A percentile compares a stretch with the other conserved stretches of the same genome.
These are phyloP conservation scores for Aricia artaxerxes DNA, from an alignment of 2,888 invertebrate species.

Conservation along the genomic window DNA sequence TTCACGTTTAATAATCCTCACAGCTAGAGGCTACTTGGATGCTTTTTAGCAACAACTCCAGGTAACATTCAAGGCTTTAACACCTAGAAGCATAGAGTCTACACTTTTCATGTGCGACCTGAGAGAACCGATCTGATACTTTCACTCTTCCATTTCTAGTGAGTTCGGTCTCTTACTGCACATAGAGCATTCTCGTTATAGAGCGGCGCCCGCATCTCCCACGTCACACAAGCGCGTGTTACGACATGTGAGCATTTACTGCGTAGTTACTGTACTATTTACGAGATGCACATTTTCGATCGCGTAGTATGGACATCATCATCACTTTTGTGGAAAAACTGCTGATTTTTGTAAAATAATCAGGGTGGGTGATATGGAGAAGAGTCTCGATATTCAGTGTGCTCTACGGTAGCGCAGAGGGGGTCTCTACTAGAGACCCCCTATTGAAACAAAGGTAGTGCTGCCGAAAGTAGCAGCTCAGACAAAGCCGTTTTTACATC, in stretches of 20 bases:
- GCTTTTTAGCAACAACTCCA: neutral
- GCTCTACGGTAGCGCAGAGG: too few relatives aligned
- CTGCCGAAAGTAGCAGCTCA: neutral
- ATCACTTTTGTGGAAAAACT: neutral
- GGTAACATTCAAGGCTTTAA: neutral
- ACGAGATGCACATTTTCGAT: constrained; percentile 21
- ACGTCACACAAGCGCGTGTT: constrained; percentile 41
- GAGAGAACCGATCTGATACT: neutral
- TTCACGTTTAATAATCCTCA: too few relatives aligned
- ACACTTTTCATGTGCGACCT: neutral
- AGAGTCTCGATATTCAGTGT: too few relatives aligned
- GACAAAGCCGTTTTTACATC: neutral
- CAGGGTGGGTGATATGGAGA: neutral
- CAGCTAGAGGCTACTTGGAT: too few relatives aligned
- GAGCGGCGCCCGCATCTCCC: neutral
- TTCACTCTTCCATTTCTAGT: neutral
- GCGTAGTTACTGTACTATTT: constrained; percentile 55
- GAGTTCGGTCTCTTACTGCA: neutral
- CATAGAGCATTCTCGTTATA: neutral
- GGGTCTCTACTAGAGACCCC: too few relatives aligned
- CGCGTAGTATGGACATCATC: neutral
- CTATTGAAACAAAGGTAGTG: neutral
- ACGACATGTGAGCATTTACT: constrained; percentile 54
- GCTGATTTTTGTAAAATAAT: neutral
- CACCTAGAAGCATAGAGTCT: neutral